Conservation (phyloP, 1,140 invertebrate genomes). For the Laupala kohalensis region DNA sequence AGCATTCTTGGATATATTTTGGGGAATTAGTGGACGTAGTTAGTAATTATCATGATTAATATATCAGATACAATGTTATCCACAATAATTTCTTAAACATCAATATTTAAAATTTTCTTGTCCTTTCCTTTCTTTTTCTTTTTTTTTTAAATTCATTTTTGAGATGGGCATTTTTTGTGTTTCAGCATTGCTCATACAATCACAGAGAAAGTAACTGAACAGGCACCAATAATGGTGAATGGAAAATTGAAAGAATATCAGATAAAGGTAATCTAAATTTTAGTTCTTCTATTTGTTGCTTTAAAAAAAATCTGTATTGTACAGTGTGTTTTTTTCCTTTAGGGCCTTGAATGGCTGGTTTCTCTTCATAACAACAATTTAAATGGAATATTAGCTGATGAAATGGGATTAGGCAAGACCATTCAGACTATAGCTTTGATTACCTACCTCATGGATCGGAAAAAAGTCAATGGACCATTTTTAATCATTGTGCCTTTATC, state of each 20-base stretch:
- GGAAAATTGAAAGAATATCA: slow-evolving; percentile 48
- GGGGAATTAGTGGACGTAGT: too few relatives aligned
- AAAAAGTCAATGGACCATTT: slow-evolving; percentile 52
- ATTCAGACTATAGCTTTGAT: slow-evolving; percentile 49
- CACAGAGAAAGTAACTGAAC: slow-evolving; percentile 39
- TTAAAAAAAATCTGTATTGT: not conserved
- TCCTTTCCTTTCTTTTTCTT: too few relatives aligned
- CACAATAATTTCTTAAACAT: too few relatives aligned
- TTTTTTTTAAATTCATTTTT: too few relatives aligned
- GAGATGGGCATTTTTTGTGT: not conserved
- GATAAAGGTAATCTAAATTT: slow-evolving; percentile 22
- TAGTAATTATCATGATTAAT: too few relatives aligned
- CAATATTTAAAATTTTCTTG: too few relatives aligned
- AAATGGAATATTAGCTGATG: slow-evolving; percentile 41
- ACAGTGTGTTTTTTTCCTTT: slow-evolving; percentile 13
- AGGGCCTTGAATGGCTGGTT: slow-evolving; percentile 58
- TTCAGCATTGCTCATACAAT: slow-evolving; percentile 42
- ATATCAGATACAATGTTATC: too few relatives aligned
- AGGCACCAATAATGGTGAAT: slow-evolving; percentile 41
- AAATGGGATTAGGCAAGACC: slow-evolving; percentile 46
- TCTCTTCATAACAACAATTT: slow-evolving; percentile 60
- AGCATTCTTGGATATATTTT: too few relatives aligned
- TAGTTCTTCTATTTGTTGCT: not conserved
- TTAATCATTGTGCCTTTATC: slow-evolving; percentile 58
- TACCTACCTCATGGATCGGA: slow-evolving; percentile 54